Base-by-base conservation (phyloP, 2,888 invertebrate genomes). In the Eucera pruinosa region DNA sequence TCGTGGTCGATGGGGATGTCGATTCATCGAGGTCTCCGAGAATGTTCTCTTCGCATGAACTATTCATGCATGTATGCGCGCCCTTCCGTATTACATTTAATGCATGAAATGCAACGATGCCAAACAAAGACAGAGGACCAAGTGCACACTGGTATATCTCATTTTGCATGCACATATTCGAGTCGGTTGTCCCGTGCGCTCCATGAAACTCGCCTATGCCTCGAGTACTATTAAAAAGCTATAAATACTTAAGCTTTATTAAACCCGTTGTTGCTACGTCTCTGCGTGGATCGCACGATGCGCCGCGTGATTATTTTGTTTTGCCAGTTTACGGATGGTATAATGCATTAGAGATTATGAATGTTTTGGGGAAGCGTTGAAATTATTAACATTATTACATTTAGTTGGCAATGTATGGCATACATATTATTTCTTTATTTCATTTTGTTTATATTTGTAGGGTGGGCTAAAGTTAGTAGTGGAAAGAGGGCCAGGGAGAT, bases 11-110 rank as follows among this genome's bases (percentile, higher is more conserved):
- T 64, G 48, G 36, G 45, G 47, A 69, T 30, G 58, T 82, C 78
- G 69, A 66, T 62, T 73, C 82, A 82, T 82, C 81, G 78, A 52
- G 50, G 50, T 27, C 36, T 27, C 20, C 36, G 48, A 52, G 61
- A 61, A 66, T 64, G 58, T 54, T 52, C 75, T 54, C 55, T 47
- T 82, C 68, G 61, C 79, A 79, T 82, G 66, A 72, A 72, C 54
- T 72, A 80, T 82, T 82, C 80, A 82, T 82, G 82, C 75, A 80
- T 82, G 67, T 79, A 82, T 75, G 75, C 82, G 47, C 48, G 54
- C 67, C 33, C 27, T 68, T 47, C 60, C 69, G 69, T 67, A 71
- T 75, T 65, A 48, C 78, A 76, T 75, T 82, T 82, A 82, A 82
- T 79, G 78, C 71, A 82, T 75, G 73, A 64, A 52, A 81, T 61